Base-by-base conservation (phyloP, 2,797 vertebrate genomes). In the Hyperoplus immaculatus region DNA sequence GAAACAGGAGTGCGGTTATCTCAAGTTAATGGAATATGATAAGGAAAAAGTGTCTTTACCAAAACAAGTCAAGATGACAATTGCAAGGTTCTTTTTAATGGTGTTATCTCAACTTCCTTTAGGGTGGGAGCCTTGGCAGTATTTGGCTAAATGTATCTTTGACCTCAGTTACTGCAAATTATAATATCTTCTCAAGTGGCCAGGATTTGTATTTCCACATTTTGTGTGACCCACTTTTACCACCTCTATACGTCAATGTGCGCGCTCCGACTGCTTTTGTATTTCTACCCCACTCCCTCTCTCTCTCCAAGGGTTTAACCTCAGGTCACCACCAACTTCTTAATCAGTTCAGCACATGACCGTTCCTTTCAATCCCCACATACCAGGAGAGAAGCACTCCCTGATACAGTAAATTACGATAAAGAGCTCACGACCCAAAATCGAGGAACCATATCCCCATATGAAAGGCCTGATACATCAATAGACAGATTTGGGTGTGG, bases 271-370 rank as follows among this genome's bases (percentile, higher is more conserved):
- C 71, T 62, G 75, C 85, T 82, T 89, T 89, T 87, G 87, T 87
- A 80, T 80, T 82, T 74, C 72, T 13, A 0, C 39, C 59, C 59
- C 41, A 58, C 51, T 60, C 38, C 78, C 53, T 42, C 66, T 29
- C 29, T 29, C 72, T 53, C 60, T 51, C 77, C n/a, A 14, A 86
- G 89, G 90, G 89, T 93, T 95, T 94, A 94, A 94, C 93, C 94
- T 78, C 51, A 7, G 92, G 92, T 94, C 93, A 92, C 78, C 82
- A 63, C 74, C 82, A 81, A 87, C 88, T 90, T 93, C 92, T 94
- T 93, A 94, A 94, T 94, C 93, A 93, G 92, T 87, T 72, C 86
- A 88, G 92, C 93, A 93, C 93, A 95, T 94, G 94, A 95, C 92
- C 83, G 47, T 76, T 91, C 75, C 82, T 88, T 91, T 90, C 90